Conservation (phyloP, 2,888 invertebrate genomes). For the Scaptomyza reducta region DNA sequence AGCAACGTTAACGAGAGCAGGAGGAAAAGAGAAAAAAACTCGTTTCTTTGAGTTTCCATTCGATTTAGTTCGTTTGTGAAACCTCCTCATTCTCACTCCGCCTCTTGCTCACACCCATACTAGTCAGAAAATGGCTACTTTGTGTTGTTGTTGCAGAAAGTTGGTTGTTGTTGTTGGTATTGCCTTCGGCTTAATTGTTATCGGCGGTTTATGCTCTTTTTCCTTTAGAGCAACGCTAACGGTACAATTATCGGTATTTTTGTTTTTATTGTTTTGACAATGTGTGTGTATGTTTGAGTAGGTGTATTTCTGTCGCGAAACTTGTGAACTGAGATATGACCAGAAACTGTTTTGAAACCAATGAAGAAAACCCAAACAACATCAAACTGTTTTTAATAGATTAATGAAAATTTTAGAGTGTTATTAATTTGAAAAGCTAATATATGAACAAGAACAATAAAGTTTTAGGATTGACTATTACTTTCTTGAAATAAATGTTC, state of each 20-base stretch:
- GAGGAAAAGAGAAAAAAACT: constrained; percentile 34
- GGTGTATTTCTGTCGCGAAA: background rate
- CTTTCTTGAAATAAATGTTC: too few species aligned
- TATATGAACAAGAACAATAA: too few species aligned
- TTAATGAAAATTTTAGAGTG: too few species aligned
- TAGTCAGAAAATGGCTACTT: constrained; percentile 11
- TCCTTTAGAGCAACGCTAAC: constrained; percentile 60
- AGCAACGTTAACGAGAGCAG: constrained; percentile 2
- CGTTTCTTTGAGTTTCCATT: constrained; percentile 53
- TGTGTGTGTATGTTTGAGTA: background rate
- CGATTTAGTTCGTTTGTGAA: constrained; percentile 13
- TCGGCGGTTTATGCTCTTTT: constrained; percentile 55
- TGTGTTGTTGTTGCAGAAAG: constrained; percentile 23
- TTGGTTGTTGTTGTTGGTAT: constrained; percentile 37
- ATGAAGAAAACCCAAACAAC: background rate
- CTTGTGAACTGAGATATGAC: constrained; percentile 3
- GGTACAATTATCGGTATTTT: constrained; percentile 53
- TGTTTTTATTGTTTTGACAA: constrained; percentile 7
- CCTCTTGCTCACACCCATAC: background rate
- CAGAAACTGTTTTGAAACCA: constrained; percentile 2
- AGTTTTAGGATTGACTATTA: too few species aligned
- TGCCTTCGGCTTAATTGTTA: constrained; percentile 70
- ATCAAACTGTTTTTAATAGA: background rate
- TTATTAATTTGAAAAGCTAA: too few species aligned
- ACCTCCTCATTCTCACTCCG: background rate